These are phyloP conservation scores for Thalassoma bifasciatum DNA, from an alignment of 2,113 vertebrate species.

Conservation along the genomic window DNA sequence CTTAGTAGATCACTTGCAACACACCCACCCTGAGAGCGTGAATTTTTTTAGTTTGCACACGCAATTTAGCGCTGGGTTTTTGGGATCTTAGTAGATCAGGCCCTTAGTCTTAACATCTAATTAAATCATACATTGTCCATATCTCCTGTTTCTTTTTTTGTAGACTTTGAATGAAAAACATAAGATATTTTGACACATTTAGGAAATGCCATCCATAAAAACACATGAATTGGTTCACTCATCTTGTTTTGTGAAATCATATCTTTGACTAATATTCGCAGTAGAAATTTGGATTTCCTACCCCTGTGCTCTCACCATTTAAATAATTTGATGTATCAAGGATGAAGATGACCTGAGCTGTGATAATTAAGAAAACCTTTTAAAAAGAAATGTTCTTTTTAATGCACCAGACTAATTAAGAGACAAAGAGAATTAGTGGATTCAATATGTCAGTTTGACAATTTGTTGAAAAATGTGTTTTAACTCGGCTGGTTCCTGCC, in stretches of 20 bases:
- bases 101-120: too few species aligned
- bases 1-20: too few species aligned
- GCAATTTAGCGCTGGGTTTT: too few species aligned
- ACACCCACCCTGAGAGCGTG: too few species aligned
- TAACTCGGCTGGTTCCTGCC: conserved; percentile 27
- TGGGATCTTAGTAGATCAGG: too few species aligned
- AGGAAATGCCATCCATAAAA: too few species aligned
- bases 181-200: too few species aligned
- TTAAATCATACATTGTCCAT: neutral
- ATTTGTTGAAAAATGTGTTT: conserved; percentile 25
- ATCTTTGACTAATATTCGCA: neutral
- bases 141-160: neutral
- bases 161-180: neutral
- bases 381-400: conserved; percentile 14
- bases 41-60: too few species aligned
- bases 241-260: too few species aligned
- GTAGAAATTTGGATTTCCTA: conserved; percentile 33
- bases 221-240: neutral
- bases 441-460: conserved; percentile 45
- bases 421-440: conserved; percentile 36
- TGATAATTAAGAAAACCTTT: conserved; percentile 41
- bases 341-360: conserved; percentile 29
- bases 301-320: conserved; percentile 10
- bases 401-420: conserved; percentile 42
- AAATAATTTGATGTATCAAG: conserved; percentile 33